Evolutionary conservation across 2,113 vertebrate species (phyloP), one percentile per base, ranked within the genome.

Genomic region (Promerops cafer): DNA sequence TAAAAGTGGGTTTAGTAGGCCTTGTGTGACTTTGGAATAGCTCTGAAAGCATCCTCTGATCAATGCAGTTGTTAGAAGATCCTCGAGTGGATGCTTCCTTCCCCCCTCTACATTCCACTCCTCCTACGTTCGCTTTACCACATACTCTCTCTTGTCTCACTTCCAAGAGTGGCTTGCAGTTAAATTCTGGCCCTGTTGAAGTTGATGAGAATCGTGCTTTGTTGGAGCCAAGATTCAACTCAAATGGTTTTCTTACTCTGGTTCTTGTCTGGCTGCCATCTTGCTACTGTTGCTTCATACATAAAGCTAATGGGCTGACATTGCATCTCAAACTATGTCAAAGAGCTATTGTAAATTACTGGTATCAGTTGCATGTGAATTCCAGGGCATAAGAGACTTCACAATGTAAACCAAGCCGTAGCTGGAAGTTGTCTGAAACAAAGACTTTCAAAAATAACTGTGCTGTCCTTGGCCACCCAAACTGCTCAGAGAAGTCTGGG

Each of bases 291-390:
- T 57, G 37, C 88, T 93, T 94, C 79, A 81, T 92, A 49, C 83
- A 39, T 66, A 89, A 78, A 87, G 80, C 76, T 90, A 93, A 92
- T 71, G 88, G 65, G 90, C 85, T 96, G 85, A 93, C 94, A 61
- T 10, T 76, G 87, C 92, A 90, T 90, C 94, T 89, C 80, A 30
- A 53, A 71, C 61, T 75, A 19, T 87, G 95, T 89, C 90, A 89
- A 92, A 93, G 90, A 93, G 86, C 95, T 79, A 35, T 96, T 93
- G 88, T 96, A 95, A 96, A 95, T 93, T 89, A 92, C 92, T 92
- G 69, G 88, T 96, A 90, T 97, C 90, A 8, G 83, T 96, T 96
- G 94, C 94, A 87, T 78, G 86, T 68, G 94, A 90, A 94, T 96
- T 94, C 83, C 80, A 96, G 56, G 77, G 90, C 80, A 72, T 76